A percentile compares a stretch with the other conserved stretches of the same genome.
Evolutionary conservation across 2,113 vertebrate genomes (phyloP).

Genomic region (Rhineura floridana): DNA sequence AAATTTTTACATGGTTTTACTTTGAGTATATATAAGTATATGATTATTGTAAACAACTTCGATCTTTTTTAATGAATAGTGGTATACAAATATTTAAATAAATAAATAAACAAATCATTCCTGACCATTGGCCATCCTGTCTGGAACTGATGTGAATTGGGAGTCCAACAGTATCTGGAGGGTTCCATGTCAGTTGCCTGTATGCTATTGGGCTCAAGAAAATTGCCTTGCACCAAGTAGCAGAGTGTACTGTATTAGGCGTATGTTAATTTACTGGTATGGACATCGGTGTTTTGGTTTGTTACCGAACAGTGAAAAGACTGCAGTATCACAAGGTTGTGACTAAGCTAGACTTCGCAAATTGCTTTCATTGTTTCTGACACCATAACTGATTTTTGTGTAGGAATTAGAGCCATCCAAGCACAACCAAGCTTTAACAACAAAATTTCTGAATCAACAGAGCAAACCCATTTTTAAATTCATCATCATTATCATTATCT

Average conservation of each 20-base stretch:
- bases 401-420: not conserved
- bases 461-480: not conserved
- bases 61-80: too few relatives aligned
- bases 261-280: constrained; percentile 50
- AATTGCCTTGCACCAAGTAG: constrained; percentile 49
- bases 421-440: not conserved
- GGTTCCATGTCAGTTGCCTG: too few relatives aligned
- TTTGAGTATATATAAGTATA: too few relatives aligned
- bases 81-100: too few relatives aligned
- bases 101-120: too few relatives aligned
- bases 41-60: too few relatives aligned
- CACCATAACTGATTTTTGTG: not conserved
- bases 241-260: constrained; percentile 47
- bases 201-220: too few relatives aligned
- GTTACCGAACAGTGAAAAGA: constrained; percentile 58
- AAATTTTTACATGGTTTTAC: too few relatives aligned
- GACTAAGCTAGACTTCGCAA: constrained; percentile 70
- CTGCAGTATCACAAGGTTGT: constrained; percentile 52
- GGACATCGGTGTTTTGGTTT: constrained; percentile 27
- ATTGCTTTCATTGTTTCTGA: constrained; percentile 29
- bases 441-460: not conserved
- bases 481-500: too few relatives aligned
- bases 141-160: too few relatives aligned
- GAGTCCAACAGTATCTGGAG: too few relatives aligned
- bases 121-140: too few relatives aligned